Conservation (phyloP, 2,888 invertebrate genomes). For the Hirtodrosophila duncani region DNA sequence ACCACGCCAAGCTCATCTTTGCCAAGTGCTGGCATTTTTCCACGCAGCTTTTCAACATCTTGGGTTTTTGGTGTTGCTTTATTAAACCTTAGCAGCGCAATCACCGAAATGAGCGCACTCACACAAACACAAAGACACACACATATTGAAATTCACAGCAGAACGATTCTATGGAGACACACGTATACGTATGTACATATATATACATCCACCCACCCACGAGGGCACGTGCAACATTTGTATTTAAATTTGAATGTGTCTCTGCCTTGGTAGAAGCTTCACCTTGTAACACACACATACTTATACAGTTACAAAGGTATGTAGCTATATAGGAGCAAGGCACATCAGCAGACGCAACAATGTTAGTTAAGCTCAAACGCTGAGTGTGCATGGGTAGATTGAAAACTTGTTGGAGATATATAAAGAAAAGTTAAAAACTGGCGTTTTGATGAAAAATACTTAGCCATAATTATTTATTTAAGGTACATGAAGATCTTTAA, state of each 20-base stretch:
- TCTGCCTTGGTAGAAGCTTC: slow-evolving; percentile 18
- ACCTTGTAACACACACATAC: slow-evolving; percentile 28
- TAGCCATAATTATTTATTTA: background rate
- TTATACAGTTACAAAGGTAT: slow-evolving; percentile 16
- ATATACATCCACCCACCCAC: slow-evolving; percentile 28
- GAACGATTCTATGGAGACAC: too few relatives aligned
- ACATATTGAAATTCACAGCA: background rate
- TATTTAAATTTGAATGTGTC: slow-evolving; percentile 69
- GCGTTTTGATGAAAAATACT: background rate
- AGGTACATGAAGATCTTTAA: too few relatives aligned
- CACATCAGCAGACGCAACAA: slow-evolving; percentile 32
- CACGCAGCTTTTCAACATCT: slow-evolving; percentile 29
- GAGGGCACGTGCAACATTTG: slow-evolving; percentile 66
- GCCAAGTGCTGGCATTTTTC: slow-evolving; percentile 48
- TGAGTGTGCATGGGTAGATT: slow-evolving; percentile 29
- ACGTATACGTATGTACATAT: background rate
- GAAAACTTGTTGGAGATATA: slow-evolving; percentile 25
- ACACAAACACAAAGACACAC: slow-evolving; percentile 7
- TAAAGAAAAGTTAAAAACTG: too few relatives aligned
- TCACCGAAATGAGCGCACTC: slow-evolving; percentile 61
- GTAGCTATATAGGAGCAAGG: slow-evolving; percentile 17
- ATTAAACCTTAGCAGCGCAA: slow-evolving; percentile 66
- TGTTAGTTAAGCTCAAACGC: slow-evolving; percentile 20
- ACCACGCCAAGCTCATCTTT: slow-evolving; percentile 9
- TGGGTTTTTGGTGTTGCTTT: slow-evolving; percentile 57